phyloP scores from a whole-genome alignment of 1,140 invertebrate genomes.

The Kradibia gibbosae region DNA sequence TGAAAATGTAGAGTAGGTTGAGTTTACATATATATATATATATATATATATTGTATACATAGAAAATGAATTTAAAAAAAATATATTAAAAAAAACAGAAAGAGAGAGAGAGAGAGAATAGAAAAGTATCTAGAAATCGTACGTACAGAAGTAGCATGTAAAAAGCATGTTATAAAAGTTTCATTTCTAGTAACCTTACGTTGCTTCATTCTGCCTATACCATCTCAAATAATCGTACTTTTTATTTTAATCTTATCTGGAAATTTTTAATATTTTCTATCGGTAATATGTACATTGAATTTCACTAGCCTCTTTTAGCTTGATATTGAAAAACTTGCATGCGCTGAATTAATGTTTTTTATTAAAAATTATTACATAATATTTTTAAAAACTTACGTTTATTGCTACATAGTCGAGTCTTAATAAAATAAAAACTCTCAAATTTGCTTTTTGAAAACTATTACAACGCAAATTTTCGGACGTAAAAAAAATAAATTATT shows the following conservation, averaged over 20 bases:
- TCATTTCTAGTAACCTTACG: constrained; percentile 50
- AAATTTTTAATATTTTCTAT: constrained; percentile 47
- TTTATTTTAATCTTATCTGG: constrained; percentile 45
- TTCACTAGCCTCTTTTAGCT: constrained; percentile 1
- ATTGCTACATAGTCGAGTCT: constrained; percentile 1
- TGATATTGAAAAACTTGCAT: constrained; percentile 26
- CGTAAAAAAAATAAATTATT: too few species aligned
- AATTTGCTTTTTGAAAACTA: constrained; percentile 6
- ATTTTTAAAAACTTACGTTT: constrained; percentile 20
- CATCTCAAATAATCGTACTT: constrained; percentile 50
- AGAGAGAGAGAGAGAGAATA: constrained; percentile 18
- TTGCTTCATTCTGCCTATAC: constrained; percentile 43
- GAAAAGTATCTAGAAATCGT: neutral
- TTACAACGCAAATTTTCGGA: too few species aligned
- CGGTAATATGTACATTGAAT: constrained; percentile 24
- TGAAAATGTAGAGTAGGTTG: constrained; percentile 12
- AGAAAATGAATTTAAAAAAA: constrained; percentile 8
- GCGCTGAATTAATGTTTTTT: constrained; percentile 16
- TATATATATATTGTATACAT: too few species aligned
- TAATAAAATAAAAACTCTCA: neutral
- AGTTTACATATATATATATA: too few species aligned
- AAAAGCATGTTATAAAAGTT: constrained; percentile 50
- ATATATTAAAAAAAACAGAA: constrained; percentile 10
- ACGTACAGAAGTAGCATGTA: neutral
- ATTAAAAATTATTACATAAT: constrained; percentile 47